Conservation (phyloP, 2,888 invertebrate genomes). For the Epsilonema sp. region DNA sequence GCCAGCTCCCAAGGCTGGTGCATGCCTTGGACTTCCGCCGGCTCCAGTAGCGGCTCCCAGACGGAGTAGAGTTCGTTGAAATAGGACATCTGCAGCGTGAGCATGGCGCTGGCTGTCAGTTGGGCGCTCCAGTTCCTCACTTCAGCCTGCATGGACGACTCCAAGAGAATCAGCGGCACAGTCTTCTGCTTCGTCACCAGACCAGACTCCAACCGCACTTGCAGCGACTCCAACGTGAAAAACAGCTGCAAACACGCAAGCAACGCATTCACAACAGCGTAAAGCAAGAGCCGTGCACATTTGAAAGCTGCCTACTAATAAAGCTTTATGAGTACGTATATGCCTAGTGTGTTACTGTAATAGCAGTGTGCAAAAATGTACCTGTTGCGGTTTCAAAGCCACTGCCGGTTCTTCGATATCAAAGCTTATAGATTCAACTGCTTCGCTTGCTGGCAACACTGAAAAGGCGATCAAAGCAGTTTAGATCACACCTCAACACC, state of each 20-base stretch:
- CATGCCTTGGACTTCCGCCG: constrained; percentile 37
- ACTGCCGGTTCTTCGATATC: no score
- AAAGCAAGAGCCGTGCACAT: neutral
- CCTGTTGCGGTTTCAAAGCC: no score
- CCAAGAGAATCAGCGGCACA: constrained; percentile 65
- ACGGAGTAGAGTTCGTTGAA: constrained; percentile 73
- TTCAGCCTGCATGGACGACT: constrained; percentile 52
- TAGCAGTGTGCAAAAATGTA: no score
- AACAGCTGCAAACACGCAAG: constrained; percentile 22
- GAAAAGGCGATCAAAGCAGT: no score
- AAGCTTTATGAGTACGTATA: no score
- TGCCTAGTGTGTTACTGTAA: no score
- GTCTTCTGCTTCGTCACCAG: constrained; percentile 51
- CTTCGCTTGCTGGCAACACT: no score
- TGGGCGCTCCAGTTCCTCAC: constrained; percentile 18
- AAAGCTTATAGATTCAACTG: no score
- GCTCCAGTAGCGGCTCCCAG: constrained; percentile 92
- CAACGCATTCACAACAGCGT: neutral
- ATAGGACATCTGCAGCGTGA: constrained; percentile 59
- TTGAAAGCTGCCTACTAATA: no score
- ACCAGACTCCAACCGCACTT: constrained; percentile 67
- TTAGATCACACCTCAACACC: no score
- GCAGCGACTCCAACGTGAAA: constrained; percentile 35
- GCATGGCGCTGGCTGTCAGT: constrained; percentile 22
- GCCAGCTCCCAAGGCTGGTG: constrained; percentile 16